phyloP scores from a whole-genome alignment of 1,140 invertebrate species.

The Apis florea region DNA sequence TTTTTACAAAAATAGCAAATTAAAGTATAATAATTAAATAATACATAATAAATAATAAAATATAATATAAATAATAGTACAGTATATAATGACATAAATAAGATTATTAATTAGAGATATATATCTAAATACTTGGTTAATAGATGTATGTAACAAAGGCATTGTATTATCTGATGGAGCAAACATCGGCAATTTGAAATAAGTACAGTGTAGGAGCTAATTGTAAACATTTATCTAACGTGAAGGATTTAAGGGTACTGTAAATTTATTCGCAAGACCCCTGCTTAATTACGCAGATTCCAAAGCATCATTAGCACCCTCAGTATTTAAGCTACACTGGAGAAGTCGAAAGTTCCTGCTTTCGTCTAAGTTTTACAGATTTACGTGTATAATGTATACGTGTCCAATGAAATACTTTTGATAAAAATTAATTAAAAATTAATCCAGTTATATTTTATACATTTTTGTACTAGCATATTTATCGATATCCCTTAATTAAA shows the following conservation, averaged over 20 bases:
- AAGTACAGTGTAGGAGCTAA: constrained; percentile 59
- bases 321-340: constrained; percentile 47
- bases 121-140: no score
- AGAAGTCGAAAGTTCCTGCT: constrained; percentile 58
- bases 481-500: no score
- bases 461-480: no score
- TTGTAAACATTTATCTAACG: constrained; percentile 74
- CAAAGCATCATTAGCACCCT: constrained; percentile 63
- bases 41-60: no score
- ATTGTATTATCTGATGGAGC: constrained; percentile 40
- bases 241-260: constrained; percentile 73
- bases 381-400: neutral
- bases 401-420: neutral
- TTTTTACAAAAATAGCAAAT: no score
- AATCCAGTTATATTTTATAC: neutral
- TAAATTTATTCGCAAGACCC: constrained; percentile 72
- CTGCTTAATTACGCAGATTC: constrained; percentile 74
- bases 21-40: no score
- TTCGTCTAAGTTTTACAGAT: constrained; percentile 1
- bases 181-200: constrained; percentile 41
- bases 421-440: neutral
- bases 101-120: no score
- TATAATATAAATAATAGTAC: no score
- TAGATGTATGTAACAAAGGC: neutral
- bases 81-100: no score